Conservation (phyloP, 2,113 vertebrate genomes). For the Cyanistes caeruleus region DNA sequence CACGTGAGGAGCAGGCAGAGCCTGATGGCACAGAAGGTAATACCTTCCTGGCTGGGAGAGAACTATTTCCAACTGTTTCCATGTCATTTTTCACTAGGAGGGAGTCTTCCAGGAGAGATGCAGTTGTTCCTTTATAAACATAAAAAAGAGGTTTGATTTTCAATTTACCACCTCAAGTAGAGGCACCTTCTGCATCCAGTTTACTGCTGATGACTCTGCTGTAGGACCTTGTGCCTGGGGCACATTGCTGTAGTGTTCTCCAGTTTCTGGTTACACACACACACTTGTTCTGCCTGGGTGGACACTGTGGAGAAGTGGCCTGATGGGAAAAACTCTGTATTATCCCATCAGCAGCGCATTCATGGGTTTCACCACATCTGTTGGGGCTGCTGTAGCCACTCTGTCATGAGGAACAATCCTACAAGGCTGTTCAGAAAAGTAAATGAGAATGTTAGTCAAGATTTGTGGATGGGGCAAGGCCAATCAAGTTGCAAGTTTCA, state of each 20-base stretch:
- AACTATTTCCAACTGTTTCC: not conserved
- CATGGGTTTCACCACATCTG: not conserved
- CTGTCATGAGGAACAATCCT: not conserved
- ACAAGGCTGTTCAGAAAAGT: not conserved
- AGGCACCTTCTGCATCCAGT: not conserved
- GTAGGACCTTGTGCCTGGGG: not conserved
- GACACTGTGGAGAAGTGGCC: not conserved
- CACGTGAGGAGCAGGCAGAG: slow-evolving; percentile 79
- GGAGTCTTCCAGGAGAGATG: not conserved
- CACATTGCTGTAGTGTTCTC: not conserved
- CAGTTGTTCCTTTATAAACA: not conserved
- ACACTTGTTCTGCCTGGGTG: not conserved
- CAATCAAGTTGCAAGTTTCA: not conserved
- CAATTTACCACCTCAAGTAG: not conserved
- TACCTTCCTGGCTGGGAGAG: not conserved
- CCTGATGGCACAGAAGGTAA: slow-evolving; percentile 76
- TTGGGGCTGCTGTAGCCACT: not conserved
- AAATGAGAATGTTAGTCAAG: not conserved
- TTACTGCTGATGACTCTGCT: not conserved
- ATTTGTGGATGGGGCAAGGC: not conserved
- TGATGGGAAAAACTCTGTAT: not conserved
- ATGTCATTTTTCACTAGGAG: not conserved
- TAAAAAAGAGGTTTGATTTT: not conserved
- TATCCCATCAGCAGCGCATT: not conserved
- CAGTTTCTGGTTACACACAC: not conserved